A percentile compares a stretch with the other conserved stretches of the same genome.
Evolutionary conservation across 2,888 invertebrate genomes (phyloP).

Genomic region (Dendrolimus houi): DNA sequence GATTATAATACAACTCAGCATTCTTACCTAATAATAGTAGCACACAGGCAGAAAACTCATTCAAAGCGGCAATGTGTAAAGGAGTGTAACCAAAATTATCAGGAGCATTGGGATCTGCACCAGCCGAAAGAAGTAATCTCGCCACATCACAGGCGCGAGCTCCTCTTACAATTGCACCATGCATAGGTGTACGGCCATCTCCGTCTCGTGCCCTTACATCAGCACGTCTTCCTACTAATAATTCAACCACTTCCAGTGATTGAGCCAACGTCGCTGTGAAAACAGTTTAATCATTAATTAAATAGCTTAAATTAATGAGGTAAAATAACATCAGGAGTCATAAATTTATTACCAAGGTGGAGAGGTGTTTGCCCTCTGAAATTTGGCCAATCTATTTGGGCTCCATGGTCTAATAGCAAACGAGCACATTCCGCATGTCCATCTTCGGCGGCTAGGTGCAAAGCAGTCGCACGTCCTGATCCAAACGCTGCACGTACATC

Average conservation of each 20-base stretch:
- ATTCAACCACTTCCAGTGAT: slow-evolving; percentile 84
- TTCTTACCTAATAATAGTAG: slow-evolving; percentile 78
- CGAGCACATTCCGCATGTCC: slow-evolving; percentile 87
- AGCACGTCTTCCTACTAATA: slow-evolving; percentile 80
- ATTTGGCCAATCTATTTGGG: slow-evolving; percentile 85
- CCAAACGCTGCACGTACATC: slow-evolving; percentile 87
- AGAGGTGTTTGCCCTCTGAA: slow-evolving; percentile 87
- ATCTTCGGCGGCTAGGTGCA: slow-evolving; percentile 93
- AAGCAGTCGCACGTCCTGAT: slow-evolving; percentile 82
- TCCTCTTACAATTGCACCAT: slow-evolving; percentile 88
- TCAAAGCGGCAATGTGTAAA: slow-evolving; percentile 87
- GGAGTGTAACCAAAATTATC: slow-evolving; percentile 91
- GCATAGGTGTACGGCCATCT: slow-evolving; percentile 87
- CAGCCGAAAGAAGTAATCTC: slow-evolving; percentile 77
- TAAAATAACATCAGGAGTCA: no score
- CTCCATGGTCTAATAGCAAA: slow-evolving; percentile 83
- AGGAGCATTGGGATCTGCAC: slow-evolving; percentile 84
- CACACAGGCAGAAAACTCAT: slow-evolving; percentile 87
- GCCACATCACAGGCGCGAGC: slow-evolving; percentile 84
- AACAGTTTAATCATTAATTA: not conserved
- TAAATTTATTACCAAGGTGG: slow-evolving; percentile 75
- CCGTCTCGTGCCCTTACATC: slow-evolving; percentile 80
- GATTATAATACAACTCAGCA: no score
- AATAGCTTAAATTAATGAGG: no score
- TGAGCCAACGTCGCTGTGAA: slow-evolving; percentile 83